A percentile compares a stretch with the other conserved stretches of the same genome.
Conservation (phyloP, 2,113 vertebrate species). For the Choloepus hoffmanni region DNA sequence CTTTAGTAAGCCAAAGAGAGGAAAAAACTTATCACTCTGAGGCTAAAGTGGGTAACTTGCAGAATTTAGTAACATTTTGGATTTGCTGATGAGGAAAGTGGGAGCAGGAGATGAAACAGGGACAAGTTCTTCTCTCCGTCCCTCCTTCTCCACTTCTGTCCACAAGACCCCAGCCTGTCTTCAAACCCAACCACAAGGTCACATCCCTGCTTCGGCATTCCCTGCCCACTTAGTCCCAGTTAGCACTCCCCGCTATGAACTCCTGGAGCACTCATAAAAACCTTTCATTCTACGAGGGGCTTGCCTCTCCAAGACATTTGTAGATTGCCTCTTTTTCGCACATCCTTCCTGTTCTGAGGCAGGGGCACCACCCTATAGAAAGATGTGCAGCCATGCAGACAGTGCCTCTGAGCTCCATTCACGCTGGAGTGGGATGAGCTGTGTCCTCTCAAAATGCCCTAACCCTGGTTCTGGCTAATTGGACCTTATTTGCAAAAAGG, state of each 20-base stretch:
- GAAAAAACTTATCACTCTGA: not conserved
- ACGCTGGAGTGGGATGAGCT: not conserved
- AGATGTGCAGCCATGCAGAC: not conserved
- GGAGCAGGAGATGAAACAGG: not conserved
- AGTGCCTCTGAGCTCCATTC: not conserved
- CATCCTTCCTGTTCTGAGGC: not conserved
- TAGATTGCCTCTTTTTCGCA: too few relatives aligned
- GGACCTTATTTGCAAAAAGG: not conserved
- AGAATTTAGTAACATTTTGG: not conserved
- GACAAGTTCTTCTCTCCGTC: too few relatives aligned
- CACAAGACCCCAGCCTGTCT: not conserved
- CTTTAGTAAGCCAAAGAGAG: not conserved
- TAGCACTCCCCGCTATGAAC: not conserved
- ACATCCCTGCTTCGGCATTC: not conserved
- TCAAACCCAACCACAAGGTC: not conserved
- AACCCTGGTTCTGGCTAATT: not conserved
- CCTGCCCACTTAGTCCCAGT: not conserved
- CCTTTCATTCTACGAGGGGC: too few relatives aligned
- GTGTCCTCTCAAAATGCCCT: not conserved
- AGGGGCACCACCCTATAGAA: not conserved
- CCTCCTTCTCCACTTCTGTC: too few relatives aligned
- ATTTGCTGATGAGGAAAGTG: not conserved
- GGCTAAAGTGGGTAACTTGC: not conserved
- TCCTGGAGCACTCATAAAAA: not conserved
- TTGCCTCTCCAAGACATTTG: not conserved